Conservation (phyloP, 2,888 invertebrate genomes). For the Minunthozetes semirufus region DNA sequence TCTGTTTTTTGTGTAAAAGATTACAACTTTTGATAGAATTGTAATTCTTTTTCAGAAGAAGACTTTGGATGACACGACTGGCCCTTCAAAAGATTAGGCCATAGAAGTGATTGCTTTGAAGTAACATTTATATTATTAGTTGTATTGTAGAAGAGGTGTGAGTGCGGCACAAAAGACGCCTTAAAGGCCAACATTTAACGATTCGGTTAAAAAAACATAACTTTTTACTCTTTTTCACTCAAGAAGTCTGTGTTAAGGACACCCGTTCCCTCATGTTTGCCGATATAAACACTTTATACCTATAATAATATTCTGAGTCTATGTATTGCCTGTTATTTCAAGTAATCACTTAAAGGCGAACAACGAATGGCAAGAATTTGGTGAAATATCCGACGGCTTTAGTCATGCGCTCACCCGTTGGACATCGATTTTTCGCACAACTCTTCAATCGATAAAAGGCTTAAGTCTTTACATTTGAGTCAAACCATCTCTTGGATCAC, state of each 20-base stretch:
- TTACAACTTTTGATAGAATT: no score
- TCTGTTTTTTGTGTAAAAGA: no score
- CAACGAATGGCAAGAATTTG: neutral
- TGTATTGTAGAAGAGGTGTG: neutral
- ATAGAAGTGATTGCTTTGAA: neutral
- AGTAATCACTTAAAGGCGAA: neutral
- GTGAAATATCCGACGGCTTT: neutral
- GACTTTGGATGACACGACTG: neutral
- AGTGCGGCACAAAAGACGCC: neutral
- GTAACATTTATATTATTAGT: neutral
- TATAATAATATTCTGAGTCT: neutral
- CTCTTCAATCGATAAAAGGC: constrained; percentile 7
- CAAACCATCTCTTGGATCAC: constrained; percentile 20
- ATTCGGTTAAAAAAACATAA: neutral
- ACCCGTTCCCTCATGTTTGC: constrained; percentile 25
- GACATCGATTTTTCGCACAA: neutral
- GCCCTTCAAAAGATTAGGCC: neutral
- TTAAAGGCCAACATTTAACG: neutral
- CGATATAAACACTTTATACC: neutral
- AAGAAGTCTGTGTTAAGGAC: neutral
- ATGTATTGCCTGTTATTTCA: neutral
- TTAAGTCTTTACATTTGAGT: neutral
- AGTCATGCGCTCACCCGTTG: constrained; percentile 8
- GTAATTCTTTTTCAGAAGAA: neutral
- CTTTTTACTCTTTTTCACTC: neutral